These are phyloP conservation scores for Indri indri DNA, from an alignment of 2,113 vertebrate species.

Conservation along the genomic window DNA sequence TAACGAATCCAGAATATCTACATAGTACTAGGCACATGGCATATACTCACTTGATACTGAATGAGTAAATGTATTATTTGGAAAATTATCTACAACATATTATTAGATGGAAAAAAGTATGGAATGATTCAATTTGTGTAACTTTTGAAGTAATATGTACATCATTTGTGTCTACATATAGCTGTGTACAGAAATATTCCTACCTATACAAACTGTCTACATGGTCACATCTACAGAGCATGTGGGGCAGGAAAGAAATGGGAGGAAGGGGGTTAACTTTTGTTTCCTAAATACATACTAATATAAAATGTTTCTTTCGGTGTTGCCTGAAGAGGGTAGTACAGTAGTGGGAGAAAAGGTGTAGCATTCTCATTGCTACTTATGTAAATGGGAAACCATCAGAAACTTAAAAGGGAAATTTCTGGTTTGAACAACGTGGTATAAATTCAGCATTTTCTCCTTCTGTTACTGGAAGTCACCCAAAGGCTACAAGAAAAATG, in stretches of 20 bases:
- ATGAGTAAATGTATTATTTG: constrained; percentile 3
- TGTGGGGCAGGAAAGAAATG: background rate
- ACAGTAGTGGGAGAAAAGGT: background rate
- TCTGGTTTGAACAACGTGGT: background rate
- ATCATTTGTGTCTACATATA: background rate
- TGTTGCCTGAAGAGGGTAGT: background rate
- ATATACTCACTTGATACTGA: background rate
- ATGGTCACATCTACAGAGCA: background rate
- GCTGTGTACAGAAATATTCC: background rate
- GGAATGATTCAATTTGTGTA: background rate
- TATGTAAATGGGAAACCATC: background rate
- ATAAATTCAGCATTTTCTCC: background rate
- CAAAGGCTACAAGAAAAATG: background rate
- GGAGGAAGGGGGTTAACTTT: background rate
- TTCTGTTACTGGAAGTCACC: background rate
- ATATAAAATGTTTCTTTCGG: background rate
- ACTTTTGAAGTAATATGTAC: background rate
- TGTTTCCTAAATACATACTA: background rate
- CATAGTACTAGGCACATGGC: background rate
- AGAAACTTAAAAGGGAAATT: background rate
- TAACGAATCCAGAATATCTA: background rate
- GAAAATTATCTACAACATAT: background rate
- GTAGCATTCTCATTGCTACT: background rate
- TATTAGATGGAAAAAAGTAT: background rate
- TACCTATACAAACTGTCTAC: background rate